Evolutionary conservation across 2,113 vertebrate species (phyloP).

Genomic region (Bombycilla garrulus): DNA sequence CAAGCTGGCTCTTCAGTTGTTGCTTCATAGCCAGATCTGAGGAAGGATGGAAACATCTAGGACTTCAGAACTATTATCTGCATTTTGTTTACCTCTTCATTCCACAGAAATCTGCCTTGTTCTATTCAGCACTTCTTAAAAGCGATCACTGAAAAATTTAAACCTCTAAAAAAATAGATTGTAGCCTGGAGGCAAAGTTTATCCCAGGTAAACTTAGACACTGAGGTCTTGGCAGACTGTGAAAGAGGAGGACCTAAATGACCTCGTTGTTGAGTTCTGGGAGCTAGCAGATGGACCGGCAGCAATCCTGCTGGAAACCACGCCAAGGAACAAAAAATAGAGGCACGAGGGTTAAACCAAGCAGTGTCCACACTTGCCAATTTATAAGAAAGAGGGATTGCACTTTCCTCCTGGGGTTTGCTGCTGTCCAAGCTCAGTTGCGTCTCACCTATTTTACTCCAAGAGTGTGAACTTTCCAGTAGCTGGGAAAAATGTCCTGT

Average conservation of each 20-base stretch:
- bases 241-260: background rate
- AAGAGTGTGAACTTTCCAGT: background rate
- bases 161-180: background rate
- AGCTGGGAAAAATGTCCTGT: background rate
- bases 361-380: accelerated
- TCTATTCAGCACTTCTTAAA: background rate
- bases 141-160: background rate
- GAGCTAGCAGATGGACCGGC: background rate
- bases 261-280: background rate
- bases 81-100: background rate
- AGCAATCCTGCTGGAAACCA: background rate
- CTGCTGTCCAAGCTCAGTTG: background rate
- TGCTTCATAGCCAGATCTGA: background rate
- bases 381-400: background rate
- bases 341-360: background rate
- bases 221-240: background rate
- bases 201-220: background rate
- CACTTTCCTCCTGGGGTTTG: background rate
- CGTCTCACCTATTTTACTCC: background rate
- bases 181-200: background rate
- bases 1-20: background rate
- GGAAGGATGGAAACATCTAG: background rate
- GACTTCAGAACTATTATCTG: background rate
- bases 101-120: background rate
- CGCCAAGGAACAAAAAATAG: background rate